phyloP scores from a whole-genome alignment of 2,113 vertebrate genomes.

The Tor tambroides region DNA sequence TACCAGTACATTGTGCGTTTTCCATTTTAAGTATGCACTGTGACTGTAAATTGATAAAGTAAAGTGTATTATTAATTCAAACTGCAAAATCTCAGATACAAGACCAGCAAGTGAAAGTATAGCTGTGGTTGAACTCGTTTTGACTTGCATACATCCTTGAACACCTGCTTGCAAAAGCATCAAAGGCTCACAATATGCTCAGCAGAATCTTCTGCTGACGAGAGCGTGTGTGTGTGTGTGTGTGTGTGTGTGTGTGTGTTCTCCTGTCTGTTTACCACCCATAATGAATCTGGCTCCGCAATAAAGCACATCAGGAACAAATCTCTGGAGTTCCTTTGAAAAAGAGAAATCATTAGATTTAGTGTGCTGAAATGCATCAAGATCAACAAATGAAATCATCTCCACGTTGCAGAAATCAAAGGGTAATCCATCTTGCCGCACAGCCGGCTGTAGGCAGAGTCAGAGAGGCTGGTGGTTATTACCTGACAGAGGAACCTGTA shows the following conservation, averaged over 20 bases:
- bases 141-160: slow-evolving; percentile 23
- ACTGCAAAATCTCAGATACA: neutral
- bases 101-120: neutral
- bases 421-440: slow-evolving; percentile 62
- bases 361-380: slow-evolving; percentile 43
- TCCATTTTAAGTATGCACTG: too few species aligned
- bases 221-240: slow-evolving; percentile 29
- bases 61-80: neutral
- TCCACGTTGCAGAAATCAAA: slow-evolving; percentile 56
- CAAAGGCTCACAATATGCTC: slow-evolving; percentile 51
- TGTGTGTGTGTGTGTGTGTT: slow-evolving; percentile 34
- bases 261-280: slow-evolving; percentile 52
- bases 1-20: too few species aligned
- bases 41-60: neutral
- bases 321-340: slow-evolving; percentile 46
- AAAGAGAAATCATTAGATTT: slow-evolving; percentile 55
- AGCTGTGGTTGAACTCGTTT: slow-evolving; percentile 1
- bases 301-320: slow-evolving; percentile 53
- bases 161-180: slow-evolving; percentile 51
- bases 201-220: slow-evolving; percentile 47
- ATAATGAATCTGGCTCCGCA: slow-evolving; percentile 59
- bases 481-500: slow-evolving; percentile 62
- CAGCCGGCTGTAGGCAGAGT: slow-evolving; percentile 58
- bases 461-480: slow-evolving; percentile 59
- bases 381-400: slow-evolving; percentile 45